Evolutionary conservation across 2,797 vertebrate genomes (phyloP).

Genomic region (Argya squamiceps): DNA sequence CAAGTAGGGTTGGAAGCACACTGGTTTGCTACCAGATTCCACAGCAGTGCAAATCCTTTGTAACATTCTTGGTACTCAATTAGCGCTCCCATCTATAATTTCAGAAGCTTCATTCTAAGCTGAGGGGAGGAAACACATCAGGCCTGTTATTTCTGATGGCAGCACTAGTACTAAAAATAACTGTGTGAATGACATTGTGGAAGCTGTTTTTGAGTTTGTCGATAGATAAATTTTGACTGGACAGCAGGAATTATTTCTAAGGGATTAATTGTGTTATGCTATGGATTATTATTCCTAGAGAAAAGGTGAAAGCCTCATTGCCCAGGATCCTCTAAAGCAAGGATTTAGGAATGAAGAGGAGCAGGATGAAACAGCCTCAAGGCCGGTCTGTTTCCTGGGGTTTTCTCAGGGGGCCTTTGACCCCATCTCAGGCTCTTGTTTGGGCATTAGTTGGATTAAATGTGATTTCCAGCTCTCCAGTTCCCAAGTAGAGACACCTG

Average conservation of each 20-base stretch:
- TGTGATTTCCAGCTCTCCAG: neutral
- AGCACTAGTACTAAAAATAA: neutral
- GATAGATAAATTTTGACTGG: conserved; percentile 9
- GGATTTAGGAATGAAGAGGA: neutral
- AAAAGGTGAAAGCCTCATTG: neutral
- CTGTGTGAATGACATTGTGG: neutral
- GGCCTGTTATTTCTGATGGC: conserved; percentile 37
- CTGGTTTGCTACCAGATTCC: neutral
- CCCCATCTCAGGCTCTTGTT: neutral
- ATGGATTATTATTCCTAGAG: neutral
- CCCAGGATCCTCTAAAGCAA: neutral
- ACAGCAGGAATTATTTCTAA: conserved; percentile 1
- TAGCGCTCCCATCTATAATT: conserved; percentile 27
- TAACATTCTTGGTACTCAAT: neutral
- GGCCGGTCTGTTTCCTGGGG: neutral
- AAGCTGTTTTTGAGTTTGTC: neutral
- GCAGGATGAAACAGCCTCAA: neutral
- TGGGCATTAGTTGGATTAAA: neutral
- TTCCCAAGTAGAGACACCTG: neutral
- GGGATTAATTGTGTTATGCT: neutral
- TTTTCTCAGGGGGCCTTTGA: neutral
- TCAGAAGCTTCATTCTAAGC: neutral
- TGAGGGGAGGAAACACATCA: neutral
- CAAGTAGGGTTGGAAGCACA: rapidly evolving
- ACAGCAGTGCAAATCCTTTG: neutral